Evolutionary conservation across 2,888 invertebrate genomes (phyloP).

Genomic region (Brachylomia viminalis): DNA sequence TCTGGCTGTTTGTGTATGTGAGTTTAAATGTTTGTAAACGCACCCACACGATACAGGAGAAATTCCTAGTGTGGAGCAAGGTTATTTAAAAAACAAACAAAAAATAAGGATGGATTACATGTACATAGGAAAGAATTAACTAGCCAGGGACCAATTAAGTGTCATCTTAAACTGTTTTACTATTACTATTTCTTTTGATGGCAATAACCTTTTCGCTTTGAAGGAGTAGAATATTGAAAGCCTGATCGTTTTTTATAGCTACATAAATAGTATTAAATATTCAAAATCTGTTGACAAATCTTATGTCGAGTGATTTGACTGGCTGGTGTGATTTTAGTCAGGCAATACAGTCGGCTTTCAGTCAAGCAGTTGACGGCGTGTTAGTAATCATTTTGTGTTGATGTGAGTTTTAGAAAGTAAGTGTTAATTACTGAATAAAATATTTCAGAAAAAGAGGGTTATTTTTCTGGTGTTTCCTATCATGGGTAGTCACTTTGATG

Average conservation of each 20-base stretch:
- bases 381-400: not conserved
- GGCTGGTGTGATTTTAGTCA: not conserved
- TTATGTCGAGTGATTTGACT: not conserved
- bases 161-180: slow-evolving; percentile 6
- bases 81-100: too few species aligned
- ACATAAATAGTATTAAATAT: too few species aligned
- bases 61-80: too few species aligned
- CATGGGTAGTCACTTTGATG: not conserved
- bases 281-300: accelerated
- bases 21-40: too few species aligned
- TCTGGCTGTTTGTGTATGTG: too few species aligned
- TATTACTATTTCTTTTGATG: not conserved
- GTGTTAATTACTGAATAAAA: not conserved
- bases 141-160: slow-evolving; percentile 31
- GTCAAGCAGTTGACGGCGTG: not conserved
- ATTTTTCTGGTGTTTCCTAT: not conserved
- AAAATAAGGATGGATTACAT: slow-evolving; percentile 52
- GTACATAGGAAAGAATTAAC: slow-evolving; percentile 38
- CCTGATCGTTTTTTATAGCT: not conserved
- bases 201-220: slow-evolving; percentile 6
- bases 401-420: not conserved
- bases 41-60: too few species aligned
- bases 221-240: not conserved
- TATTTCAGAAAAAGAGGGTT: not conserved
- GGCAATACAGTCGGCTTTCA: not conserved